Percentiles rank a stretch among this genome's conserved stretches.
Evolutionary conservation across 2,888 invertebrate species (phyloP).

Genomic region (Latrodectus hesperus): DNA sequence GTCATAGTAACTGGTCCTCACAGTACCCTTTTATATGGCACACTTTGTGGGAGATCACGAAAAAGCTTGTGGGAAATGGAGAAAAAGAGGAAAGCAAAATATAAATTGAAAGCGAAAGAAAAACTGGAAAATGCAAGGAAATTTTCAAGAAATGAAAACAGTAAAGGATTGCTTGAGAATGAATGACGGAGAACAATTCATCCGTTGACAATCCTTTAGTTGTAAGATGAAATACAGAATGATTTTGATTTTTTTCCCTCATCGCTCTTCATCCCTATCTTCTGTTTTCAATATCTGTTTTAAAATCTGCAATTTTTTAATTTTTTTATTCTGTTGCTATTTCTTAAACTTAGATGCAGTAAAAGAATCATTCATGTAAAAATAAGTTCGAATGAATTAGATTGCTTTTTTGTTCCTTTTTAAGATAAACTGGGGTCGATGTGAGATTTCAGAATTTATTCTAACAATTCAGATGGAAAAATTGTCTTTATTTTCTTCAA

Average conservation of each 20-base stretch:
- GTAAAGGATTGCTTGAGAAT: background rate
- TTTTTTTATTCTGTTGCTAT: background rate
- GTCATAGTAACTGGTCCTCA: slow-evolving; percentile 46
- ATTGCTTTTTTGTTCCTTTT: no score
- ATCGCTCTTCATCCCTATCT: slow-evolving; percentile 11
- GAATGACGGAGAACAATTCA: slow-evolving; percentile 18
- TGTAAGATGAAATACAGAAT: slow-evolving; percentile 29
- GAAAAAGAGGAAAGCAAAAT: slow-evolving; percentile 10
- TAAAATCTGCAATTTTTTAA: slow-evolving; percentile 4
- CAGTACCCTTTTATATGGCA: slow-evolving; percentile 47
- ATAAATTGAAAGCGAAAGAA: slow-evolving; percentile 37
- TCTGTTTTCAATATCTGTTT: slow-evolving; percentile 24
- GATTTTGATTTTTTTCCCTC: slow-evolving; percentile 25
- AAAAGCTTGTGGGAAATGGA: slow-evolving; percentile 22
- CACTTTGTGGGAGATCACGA: slow-evolving; percentile 51
- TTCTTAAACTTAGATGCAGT: no score
- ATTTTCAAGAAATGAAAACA: slow-evolving; percentile 22
- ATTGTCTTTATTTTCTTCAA: no score
- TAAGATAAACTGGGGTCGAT: no score
- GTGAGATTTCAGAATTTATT: no score
- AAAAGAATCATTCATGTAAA: no score
- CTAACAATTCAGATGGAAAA: no score
- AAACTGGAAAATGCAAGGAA: slow-evolving; percentile 34
- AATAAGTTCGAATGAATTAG: no score
- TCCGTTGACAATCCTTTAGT: slow-evolving; percentile 3